Percentiles rank a stretch among this genome's conserved stretches.
phyloP scores from a whole-genome alignment of 1,140 invertebrate genomes.

The Euschistus heros region DNA sequence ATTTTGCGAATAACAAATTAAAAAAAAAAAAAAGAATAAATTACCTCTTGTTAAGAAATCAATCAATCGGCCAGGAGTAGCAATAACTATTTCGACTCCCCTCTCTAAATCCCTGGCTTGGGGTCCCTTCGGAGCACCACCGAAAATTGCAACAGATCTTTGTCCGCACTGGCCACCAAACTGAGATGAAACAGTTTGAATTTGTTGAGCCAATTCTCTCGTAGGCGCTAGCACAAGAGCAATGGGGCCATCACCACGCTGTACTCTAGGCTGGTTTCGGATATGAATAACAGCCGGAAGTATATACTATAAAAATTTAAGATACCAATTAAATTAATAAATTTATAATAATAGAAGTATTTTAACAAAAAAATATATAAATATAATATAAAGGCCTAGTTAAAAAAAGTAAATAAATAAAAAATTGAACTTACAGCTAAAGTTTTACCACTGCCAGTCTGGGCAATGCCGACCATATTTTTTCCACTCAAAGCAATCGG shows the following conservation, averaged over 20 bases:
- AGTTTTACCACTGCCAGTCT: slow-evolving; percentile 56
- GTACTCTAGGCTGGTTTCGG: slow-evolving; percentile 71
- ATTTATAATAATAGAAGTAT: no score
- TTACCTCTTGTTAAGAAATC: slow-evolving; percentile 92
- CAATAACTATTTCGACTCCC: slow-evolving; percentile 83
- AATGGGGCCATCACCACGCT: slow-evolving; percentile 81
- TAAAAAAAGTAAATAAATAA: no score
- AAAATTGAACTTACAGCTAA: slow-evolving; percentile 33
- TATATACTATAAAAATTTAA: slow-evolving; percentile 43
- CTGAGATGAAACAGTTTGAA: slow-evolving; percentile 82
- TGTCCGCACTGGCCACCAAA: slow-evolving; percentile 71
- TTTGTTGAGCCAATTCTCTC: slow-evolving; percentile 90
- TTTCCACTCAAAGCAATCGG: slow-evolving; percentile 69
- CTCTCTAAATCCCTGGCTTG: slow-evolving; percentile 76
- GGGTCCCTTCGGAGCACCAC: slow-evolving; percentile 76
- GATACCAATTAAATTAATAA: no score
- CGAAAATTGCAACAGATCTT: slow-evolving; percentile 92
- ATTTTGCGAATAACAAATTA: no score
- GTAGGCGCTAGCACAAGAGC: slow-evolving; percentile 87
- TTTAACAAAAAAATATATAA: no score
- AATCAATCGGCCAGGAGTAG: slow-evolving; percentile 90
- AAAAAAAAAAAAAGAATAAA: slow-evolving; percentile 34
- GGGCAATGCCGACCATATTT: slow-evolving; percentile 77
- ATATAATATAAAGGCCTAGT: no score
- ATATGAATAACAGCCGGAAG: slow-evolving; percentile 85